A percentile compares a stretch with the other conserved stretches of the same genome.
Conservation (phyloP, 2,888 invertebrate genomes). For the Perizoma affinitatum region DNA sequence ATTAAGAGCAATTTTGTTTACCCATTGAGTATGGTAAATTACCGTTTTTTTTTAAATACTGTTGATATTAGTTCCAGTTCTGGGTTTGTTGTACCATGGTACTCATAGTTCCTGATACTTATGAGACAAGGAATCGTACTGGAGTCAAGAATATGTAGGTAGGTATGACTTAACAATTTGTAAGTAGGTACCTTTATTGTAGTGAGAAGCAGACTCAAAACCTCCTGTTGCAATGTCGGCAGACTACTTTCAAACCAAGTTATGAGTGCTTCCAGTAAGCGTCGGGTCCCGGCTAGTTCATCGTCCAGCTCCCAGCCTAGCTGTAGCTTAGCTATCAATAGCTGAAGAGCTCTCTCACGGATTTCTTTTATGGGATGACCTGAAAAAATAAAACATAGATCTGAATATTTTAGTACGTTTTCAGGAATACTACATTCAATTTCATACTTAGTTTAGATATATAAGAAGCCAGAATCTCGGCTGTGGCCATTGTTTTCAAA, state of each 20-base stretch:
- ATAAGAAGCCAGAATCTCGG: constrained; percentile 49
- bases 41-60: no score
- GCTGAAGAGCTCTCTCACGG: constrained; percentile 80
- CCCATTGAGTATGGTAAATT: no score
- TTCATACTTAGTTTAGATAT: constrained; percentile 58
- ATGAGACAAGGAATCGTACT: no score
- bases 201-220: constrained; percentile 81
- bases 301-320: constrained; percentile 85
- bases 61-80: no score
- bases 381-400: constrained; percentile 46
- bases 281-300: constrained; percentile 83
- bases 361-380: constrained; percentile 85
- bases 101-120: no score
- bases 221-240: constrained; percentile 81
- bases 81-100: no score
- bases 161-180: neutral
- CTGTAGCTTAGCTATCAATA: constrained; percentile 85
- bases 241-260: constrained; percentile 85
- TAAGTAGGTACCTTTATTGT: constrained; percentile 77
- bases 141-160: constrained; percentile 3
- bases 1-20: no score
- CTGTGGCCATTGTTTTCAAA: constrained; percentile 39
- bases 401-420: constrained; percentile 8
- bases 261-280: constrained; percentile 84
- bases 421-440: neutral